phyloP scores from a whole-genome alignment of 2,888 invertebrate genomes.

The Pardosa pseudoannulata region DNA sequence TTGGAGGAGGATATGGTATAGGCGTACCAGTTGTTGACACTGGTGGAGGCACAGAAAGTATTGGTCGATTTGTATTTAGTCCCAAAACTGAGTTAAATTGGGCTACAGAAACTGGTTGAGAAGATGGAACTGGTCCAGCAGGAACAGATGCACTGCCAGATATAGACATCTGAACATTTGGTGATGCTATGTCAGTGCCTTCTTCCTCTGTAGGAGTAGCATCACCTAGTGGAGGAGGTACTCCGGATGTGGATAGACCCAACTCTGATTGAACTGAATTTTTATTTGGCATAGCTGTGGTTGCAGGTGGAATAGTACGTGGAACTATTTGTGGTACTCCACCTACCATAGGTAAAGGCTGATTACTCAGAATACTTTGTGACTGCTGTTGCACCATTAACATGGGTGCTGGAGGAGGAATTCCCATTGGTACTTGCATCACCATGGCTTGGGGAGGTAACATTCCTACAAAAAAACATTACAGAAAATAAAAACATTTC shows the following conservation, averaged over 20 bases:
- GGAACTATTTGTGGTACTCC: slow-evolving; percentile 36
- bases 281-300: slow-evolving; percentile 17
- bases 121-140: background rate
- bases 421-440: slow-evolving; percentile 74
- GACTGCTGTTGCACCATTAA: slow-evolving; percentile 73
- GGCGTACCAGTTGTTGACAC: slow-evolving; percentile 42
- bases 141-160: slow-evolving; percentile 12
- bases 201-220: slow-evolving; percentile 74
- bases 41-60: slow-evolving; percentile 41
- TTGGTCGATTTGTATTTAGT: slow-evolving; percentile 21
- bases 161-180: slow-evolving; percentile 17
- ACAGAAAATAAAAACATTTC: too few species aligned
- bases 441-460: slow-evolving; percentile 73
- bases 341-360: slow-evolving; percentile 56
- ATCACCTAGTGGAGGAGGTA: slow-evolving; percentile 48
- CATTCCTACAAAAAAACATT: slow-evolving; percentile 55
- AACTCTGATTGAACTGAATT: slow-evolving; percentile 26
- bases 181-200: slow-evolving; percentile 57
- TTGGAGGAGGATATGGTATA: slow-evolving; percentile 59
- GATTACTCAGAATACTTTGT: slow-evolving; percentile 49
- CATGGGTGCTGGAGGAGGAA: slow-evolving; percentile 73
- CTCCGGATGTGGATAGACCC: slow-evolving; percentile 21
- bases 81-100: slow-evolving; percentile 42
- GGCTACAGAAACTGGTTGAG: background rate
- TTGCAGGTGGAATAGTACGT: slow-evolving; percentile 15